Base-by-base conservation (phyloP, 2,113 vertebrate genomes). In the Pimephales promelas region DNA sequence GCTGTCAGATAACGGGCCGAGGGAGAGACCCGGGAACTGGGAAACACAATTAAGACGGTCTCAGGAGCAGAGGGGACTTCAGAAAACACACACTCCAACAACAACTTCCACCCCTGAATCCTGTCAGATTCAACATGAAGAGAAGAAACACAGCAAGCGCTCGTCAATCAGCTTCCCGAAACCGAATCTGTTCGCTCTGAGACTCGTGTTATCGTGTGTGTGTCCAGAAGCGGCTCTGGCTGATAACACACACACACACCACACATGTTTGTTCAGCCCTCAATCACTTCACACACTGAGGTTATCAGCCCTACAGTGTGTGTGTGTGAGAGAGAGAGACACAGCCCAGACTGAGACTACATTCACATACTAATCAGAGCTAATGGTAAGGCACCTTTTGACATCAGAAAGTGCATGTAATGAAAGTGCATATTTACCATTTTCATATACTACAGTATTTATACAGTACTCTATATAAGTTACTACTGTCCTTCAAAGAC, bases 31-130 rank as follows among this genome's bases (percentile, higher is more conserved):
- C 70, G 22, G 72, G 47, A 64, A 84, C 73, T 85, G 40, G 28
- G 89, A 49, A 90, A 92, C 87, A 88, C 89, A 93, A 94, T 93
- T 92, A 93, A 90, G 89, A 87, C 81, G 90, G 84, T 89, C 88
- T 84, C 83, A 89, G 85, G 85, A 91, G 76, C 75, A 77, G 22
- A 45, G 54, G 86, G 64, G 88, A 91, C 88, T 90, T 92, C 90
- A 91, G 92, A 92, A 88, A 89, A 31, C 89, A 85, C 20, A 79
- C 87, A 84, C 77, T 85, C 86, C 84, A 83, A 79, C 24, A 82
- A 84, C 82, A 88, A 80, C 88, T 87, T 90, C 88, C 87, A 87
- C 85, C 64, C 85, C 86, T 88, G 90, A 90, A 92, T 92, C 88
- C 89, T 40, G 40, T 40, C 40, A 40, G 8, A 40, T 9, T 88